Conservation (phyloP, 2,888 invertebrate genomes). For the Camptogramma bilineatum region DNA sequence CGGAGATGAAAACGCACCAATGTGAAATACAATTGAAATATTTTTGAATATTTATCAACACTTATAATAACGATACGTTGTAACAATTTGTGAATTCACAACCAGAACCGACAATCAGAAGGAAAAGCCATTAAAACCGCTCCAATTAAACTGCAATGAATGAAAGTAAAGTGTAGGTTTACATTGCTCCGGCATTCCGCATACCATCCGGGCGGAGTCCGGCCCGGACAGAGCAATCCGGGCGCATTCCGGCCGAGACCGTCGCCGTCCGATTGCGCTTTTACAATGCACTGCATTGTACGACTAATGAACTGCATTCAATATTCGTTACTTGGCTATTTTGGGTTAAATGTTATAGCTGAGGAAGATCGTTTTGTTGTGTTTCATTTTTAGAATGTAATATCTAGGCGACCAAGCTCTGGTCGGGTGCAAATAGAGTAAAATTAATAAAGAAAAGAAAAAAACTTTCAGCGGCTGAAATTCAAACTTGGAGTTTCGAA, state of each 20-base stretch:
- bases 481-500: too few species aligned
- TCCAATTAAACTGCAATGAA: constrained; percentile 10
- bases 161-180: constrained; percentile 10
- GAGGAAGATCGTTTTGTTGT: not conserved
- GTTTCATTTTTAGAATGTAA: too few species aligned
- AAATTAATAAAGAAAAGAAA: too few species aligned
- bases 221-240: constrained; percentile 10
- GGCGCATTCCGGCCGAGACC: constrained; percentile 8
- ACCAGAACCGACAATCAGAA: not conserved
- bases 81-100: not conserved
- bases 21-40: too few species aligned
- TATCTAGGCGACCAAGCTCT: too few species aligned
- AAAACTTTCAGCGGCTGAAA: too few species aligned
- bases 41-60: not conserved
- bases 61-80: not conserved
- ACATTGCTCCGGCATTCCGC: not conserved
- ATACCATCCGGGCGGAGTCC: constrained; percentile 3
- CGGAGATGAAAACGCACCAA: too few species aligned
- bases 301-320: constrained; percentile 2
- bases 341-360: not conserved
- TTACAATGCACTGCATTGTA: constrained; percentile 20
- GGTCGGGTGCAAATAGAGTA: too few species aligned
- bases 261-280: constrained; percentile 16
- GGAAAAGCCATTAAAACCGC: not conserved
- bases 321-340: not conserved